These are phyloP conservation scores for Agelastica alni DNA, from an alignment of 2,888 invertebrate genomes.

Conservation along the genomic window DNA sequence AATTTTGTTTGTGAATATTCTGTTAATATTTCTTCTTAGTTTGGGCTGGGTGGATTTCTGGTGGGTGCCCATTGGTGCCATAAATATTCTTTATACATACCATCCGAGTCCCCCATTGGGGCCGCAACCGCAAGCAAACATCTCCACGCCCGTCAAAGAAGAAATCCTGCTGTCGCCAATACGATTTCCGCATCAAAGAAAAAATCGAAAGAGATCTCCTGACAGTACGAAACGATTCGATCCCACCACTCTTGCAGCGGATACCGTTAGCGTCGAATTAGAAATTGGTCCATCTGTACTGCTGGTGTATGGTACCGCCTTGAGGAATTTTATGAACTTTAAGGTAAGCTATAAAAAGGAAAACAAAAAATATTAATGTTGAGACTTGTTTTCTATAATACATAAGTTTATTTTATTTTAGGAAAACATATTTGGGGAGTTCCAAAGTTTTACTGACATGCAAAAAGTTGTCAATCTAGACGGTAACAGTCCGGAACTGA, in stretches of 20 bases:
- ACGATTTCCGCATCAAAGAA: conserved; percentile 74
- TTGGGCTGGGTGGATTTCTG: conserved; percentile 95
- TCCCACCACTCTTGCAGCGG: conserved; percentile 81
- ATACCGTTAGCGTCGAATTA: conserved; percentile 88
- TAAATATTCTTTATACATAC: conserved; percentile 88
- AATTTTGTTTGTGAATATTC: too few species aligned
- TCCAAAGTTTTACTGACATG: conserved; percentile 93
- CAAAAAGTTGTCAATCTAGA: conserved; percentile 61
- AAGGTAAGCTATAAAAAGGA: conserved; percentile 63
- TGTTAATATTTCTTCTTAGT: too few species aligned
- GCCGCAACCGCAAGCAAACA: conserved; percentile 86
- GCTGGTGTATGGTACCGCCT: conserved; percentile 87
- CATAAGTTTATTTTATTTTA: too few species aligned
- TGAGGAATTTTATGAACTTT: conserved; percentile 86
- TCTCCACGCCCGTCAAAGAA: conserved; percentile 93
- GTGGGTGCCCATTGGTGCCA: conserved; percentile 92
- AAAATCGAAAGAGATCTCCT: conserved; percentile 50
- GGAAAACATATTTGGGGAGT: conserved; percentile 97
- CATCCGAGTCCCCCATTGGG: conserved; percentile 91
- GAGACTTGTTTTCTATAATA: neutral
- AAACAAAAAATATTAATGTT: neutral
- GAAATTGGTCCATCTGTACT: conserved; percentile 94
- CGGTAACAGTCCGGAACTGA: conserved; percentile 57
- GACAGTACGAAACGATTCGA: conserved; percentile 80
- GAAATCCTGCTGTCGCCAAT: conserved; percentile 90